Evolutionary conservation across 2,113 vertebrate species (phyloP), one percentile per base, ranked within the genome.

Genomic region (Thamnaconus septentrionalis): DNA sequence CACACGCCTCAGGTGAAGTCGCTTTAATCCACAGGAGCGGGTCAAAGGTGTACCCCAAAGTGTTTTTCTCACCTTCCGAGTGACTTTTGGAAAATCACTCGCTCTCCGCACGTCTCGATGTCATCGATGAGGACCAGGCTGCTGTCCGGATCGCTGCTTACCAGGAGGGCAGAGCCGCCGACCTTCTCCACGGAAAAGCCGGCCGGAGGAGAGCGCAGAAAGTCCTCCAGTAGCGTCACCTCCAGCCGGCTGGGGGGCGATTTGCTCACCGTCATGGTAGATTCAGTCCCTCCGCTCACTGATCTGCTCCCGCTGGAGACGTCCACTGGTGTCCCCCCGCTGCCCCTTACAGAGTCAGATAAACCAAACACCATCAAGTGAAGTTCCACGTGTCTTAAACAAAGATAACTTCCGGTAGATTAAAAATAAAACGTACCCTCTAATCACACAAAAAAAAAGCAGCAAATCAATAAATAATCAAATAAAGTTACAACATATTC

Each of bases 51-150:
- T 53, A 6, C 3, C 1, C 6, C 12, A 10, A 4, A 11, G 2
- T 3, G 3, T 8, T 7, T 5, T 8, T 0, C 72, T 78, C 63
- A 90, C 90, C 88, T 81, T 70, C 89, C 84, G 18, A 71, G 44
- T 0, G 90, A 91, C n/a, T 78, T 70, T 3, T 78, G 71, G 76
- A 91, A 91, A 53, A 80, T 51, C 0, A 89, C 3, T 10, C 48
- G 80, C 43, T 80, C 74, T 0, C 47, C 65, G 42, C 66, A 54
- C 41, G 41, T 69, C 9, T 82, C 0, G 31, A 85, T 68, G 42
- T 87, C 76, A 41, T 90, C 85, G 47, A 87, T 86, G 18, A 92
- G 80, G 42, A 90, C 80, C 62, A 87, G 71, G 60, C 63, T 83
- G 3, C 7, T 3, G 11, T 81, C 74, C 4, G 69, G 31, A 7